A percentile compares a stretch with the other conserved stretches of the same genome.
Evolutionary conservation across 2,888 invertebrate genomes (phyloP).

Genomic region (Eucriotettix oculatus): DNA sequence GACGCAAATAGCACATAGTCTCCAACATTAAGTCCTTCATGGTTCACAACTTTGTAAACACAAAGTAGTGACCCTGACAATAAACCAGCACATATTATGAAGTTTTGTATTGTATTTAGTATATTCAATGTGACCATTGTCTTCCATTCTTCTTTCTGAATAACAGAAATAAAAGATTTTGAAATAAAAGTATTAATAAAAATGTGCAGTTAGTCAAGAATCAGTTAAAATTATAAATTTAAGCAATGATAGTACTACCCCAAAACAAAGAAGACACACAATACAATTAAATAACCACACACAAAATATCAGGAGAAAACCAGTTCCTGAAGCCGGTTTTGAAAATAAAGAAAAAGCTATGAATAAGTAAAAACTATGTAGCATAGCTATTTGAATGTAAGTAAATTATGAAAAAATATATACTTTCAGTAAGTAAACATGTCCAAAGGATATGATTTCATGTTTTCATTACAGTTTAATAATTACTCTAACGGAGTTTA

Average conservation of each 20-base stretch:
- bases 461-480: too few relatives aligned
- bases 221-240: background rate
- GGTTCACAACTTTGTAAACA: constrained; percentile 64
- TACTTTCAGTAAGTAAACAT: too few relatives aligned
- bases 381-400: too few relatives aligned
- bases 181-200: background rate
- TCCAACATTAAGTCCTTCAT: constrained; percentile 64
- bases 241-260: too few relatives aligned
- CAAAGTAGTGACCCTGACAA: constrained; percentile 77
- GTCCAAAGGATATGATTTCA: too few relatives aligned
- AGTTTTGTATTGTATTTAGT: constrained; percentile 79
- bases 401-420: too few relatives aligned
- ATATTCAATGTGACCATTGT: constrained; percentile 72
- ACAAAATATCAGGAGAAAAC: too few relatives aligned
- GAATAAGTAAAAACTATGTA: too few relatives aligned
- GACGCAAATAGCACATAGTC: constrained; percentile 93
- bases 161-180: constrained; percentile 16
- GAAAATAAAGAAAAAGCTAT: too few relatives aligned
- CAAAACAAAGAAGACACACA: too few relatives aligned
- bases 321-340: background rate
- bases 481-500: too few relatives aligned
- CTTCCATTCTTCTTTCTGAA: constrained; percentile 77
- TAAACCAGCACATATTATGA: constrained; percentile 74
- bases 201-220: background rate
- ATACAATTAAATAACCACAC: too few relatives aligned